phyloP scores from a whole-genome alignment of 2,888 invertebrate genomes.

The Nomada fabriciana region DNA sequence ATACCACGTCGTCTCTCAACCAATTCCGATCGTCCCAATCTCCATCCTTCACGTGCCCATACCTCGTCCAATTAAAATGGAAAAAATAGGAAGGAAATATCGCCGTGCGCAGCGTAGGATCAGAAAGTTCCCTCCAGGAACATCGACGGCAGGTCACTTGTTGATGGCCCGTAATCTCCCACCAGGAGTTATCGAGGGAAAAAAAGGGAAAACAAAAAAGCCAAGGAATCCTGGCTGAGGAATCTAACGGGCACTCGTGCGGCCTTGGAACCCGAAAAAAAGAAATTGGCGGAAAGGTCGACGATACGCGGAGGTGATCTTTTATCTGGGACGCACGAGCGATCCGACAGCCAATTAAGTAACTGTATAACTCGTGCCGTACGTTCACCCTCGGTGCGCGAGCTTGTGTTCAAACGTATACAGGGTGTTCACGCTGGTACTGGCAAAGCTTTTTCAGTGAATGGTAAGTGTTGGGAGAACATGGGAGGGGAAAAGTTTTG shows the following conservation, averaged over 20 bases:
- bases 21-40: no score
- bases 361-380: constrained; percentile 67
- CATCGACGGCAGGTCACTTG: constrained; percentile 1
- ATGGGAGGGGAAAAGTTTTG: no score
- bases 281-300: constrained; percentile 29
- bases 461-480: no score
- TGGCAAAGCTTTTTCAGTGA: no score
- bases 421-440: no score
- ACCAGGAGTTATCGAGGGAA: background rate
- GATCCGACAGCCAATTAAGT: constrained; percentile 78
- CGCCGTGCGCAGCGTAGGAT: no score
- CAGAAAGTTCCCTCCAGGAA: no score
- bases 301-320: constrained; percentile 24
- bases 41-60: no score
- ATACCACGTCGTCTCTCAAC: no score
- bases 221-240: background rate
- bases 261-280: constrained; percentile 24
- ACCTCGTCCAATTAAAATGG: no score
- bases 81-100: no score
- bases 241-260: constrained; percentile 9
- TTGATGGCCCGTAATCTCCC: constrained; percentile 10
- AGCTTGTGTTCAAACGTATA: constrained; percentile 35
- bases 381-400: constrained; percentile 49
- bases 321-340: constrained; percentile 59
- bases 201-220: background rate